These are phyloP conservation scores for Oreochromis grahami DNA, from an alignment of 2,797 vertebrate species.

Conservation along the genomic window DNA sequence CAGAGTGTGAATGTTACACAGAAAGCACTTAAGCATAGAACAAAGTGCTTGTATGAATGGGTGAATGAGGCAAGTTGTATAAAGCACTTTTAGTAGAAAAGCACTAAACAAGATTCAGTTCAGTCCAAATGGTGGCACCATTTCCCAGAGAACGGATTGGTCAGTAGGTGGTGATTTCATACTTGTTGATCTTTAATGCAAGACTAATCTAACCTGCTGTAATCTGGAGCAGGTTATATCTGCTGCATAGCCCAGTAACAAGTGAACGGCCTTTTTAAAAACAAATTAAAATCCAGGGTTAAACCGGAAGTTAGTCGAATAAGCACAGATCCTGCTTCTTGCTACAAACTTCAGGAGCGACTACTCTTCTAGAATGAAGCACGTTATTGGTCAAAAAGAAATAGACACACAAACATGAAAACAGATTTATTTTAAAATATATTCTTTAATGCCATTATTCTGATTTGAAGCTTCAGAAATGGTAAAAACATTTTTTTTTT, in stretches of 20 bases:
- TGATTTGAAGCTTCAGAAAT: background rate
- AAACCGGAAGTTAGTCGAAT: background rate
- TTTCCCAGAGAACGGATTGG: background rate
- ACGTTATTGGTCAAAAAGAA: background rate
- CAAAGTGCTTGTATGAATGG: background rate
- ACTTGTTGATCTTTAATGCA: background rate
- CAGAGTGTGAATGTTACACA: background rate
- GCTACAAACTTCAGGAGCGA: background rate
- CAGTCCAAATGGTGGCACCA: background rate
- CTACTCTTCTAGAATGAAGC: accelerated
- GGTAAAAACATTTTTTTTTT: background rate
- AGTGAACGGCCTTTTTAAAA: background rate
- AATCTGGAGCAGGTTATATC: background rate
- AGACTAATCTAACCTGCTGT: background rate
- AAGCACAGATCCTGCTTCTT: accelerated
- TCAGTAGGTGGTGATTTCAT: background rate
- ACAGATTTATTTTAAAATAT: constrained; percentile 62
- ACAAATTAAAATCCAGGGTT: accelerated
- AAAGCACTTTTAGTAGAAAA: background rate
- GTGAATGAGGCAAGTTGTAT: background rate
- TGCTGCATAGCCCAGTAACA: background rate
- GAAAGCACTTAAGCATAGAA: background rate
- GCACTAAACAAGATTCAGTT: background rate
- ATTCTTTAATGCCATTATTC: background rate
- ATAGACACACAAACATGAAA: constrained; percentile 13